These are phyloP conservation scores for Amiota mariae DNA, from an alignment of 2,888 invertebrate species.

Conservation along the genomic window DNA sequence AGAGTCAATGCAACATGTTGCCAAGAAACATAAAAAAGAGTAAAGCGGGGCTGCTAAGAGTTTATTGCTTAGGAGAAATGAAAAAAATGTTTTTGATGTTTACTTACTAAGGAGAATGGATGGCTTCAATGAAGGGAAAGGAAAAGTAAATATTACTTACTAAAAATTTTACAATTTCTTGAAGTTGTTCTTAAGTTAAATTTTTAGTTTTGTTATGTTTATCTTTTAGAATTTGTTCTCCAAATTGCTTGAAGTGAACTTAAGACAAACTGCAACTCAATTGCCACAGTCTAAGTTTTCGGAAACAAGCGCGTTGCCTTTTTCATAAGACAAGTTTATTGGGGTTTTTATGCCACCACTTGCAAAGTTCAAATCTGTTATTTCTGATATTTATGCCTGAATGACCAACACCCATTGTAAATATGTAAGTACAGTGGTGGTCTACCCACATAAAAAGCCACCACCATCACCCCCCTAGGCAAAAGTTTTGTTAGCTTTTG, in stretches of 20 bases:
- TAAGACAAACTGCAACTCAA: no score
- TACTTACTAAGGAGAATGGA: no score
- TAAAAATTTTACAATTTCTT: no score
- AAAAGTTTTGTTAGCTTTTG: conserved; percentile 26
- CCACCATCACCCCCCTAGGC: conserved; percentile 36
- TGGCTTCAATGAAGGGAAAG: no score
- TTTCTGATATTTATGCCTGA: conserved; percentile 59
- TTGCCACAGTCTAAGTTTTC: no score
- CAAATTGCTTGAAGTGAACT: no score
- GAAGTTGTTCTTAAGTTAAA: no score
- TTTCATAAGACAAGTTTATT: conserved; percentile 2
- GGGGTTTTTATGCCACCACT: neutral
- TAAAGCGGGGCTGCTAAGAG: neutral
- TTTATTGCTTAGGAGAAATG: neutral
- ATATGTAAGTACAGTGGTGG: neutral
- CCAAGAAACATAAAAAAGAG: neutral
- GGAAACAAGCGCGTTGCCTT: neutral
- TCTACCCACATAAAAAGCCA: neutral
- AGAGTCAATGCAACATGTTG: neutral
- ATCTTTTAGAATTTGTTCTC: no score
- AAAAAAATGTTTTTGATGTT: neutral
- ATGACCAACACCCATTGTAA: conserved; percentile 51
- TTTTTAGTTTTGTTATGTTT: no score
- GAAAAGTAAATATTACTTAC: no score
- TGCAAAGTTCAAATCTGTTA: conserved; percentile 11